Evolutionary conservation across 2,888 invertebrate genomes (phyloP), one percentile per base, ranked within the genome.

Genomic region (Punctoribates punctum): DNA sequence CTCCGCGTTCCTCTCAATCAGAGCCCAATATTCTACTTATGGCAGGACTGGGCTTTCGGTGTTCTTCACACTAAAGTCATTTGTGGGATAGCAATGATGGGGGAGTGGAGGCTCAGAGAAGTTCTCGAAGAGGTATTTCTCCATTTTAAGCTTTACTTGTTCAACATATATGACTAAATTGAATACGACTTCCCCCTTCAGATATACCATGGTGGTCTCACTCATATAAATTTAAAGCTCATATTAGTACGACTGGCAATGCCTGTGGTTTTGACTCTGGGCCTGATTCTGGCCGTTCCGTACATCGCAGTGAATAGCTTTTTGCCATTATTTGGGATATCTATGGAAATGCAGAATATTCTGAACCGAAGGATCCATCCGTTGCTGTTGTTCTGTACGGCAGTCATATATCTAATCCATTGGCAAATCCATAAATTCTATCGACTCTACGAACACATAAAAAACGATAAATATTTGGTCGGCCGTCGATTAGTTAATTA

Each of bases 1-100:
- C 86, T 98, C 27, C 87, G 97, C 13, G 96, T 98, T 29, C 94
- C 96, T 0, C 86, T 95, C 4, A 91, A 93, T 80, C 94, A 96
- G 84, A 94, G 94, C 9, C 97, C 88, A 1, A 83, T 88, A 20
- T 86, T 85, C 81, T 87, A 86, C 80, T 84, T 86, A 9, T 86
- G 86, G 85, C 86, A 86, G 85, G 96, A 98, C 85, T 99, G 98
- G 98, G 97, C 97, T 0, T 86, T 99, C 34, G 97, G 98, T 29
- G 95, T 99, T 15, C 86, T 99, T 0, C 97, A 98, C 84, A 96
- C 96, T 1, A 99, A 99, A 87, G 97, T 98, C 76, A 92, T 96
- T 20, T 94, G 96, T 82, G 98, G 96, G 0, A 87, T 96, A 29
- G 94, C 94, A 0, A 91, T 98, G 90, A 97, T 98, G 96, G 96